Evolutionary conservation across 2,888 invertebrate species (phyloP), one percentile per base, ranked within the genome.

Genomic region (Epistrophe grossulariae): DNA sequence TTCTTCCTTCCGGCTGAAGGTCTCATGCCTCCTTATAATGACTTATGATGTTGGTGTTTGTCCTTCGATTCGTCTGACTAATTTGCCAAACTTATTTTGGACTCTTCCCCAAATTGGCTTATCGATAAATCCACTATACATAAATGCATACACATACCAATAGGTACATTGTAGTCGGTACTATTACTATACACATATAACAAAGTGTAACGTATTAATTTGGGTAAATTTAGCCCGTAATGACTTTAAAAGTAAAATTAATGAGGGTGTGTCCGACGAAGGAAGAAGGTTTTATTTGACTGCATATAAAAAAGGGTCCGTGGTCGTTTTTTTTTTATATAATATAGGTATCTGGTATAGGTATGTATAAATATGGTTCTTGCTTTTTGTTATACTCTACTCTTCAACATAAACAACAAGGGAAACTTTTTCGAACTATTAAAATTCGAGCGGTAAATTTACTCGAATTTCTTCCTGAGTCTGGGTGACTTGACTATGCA

Each of bases 221-320:
- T 92, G 92, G 91, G 91, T 91, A 92, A 92, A 92, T 92, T 92
- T 92, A 92, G 91, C 91, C 92, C 92, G 90, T 92, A 92, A 92
- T 92, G 92, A 92, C 92, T 92, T 92, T 92, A 92, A 92, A 92
- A 92, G 92, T 92, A 92, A 92, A 92, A 92, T 92, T 92, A 92
- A 92, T 92, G 92, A 92, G 92, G 92, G 92, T 92, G 91, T 71
- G 84, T 73, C 79, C 38, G n/a, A 59, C 62, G 13, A 38, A 68
- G 73, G 48, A 24, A 62, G 31, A 66, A 70, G 66, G 57, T 57
- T 68, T 62, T 79, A 45, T 66, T 45, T 66, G 55, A 40, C 13
- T 50, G 74, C 48, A 15, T 68, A 59, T 76, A 55, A 76, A 87
- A 83, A 83, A 79, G 85, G 87, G 83, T 87, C 45, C 78, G 82